phyloP scores from a whole-genome alignment of 1,140 invertebrate species.

The Anoplophora glabripennis region DNA sequence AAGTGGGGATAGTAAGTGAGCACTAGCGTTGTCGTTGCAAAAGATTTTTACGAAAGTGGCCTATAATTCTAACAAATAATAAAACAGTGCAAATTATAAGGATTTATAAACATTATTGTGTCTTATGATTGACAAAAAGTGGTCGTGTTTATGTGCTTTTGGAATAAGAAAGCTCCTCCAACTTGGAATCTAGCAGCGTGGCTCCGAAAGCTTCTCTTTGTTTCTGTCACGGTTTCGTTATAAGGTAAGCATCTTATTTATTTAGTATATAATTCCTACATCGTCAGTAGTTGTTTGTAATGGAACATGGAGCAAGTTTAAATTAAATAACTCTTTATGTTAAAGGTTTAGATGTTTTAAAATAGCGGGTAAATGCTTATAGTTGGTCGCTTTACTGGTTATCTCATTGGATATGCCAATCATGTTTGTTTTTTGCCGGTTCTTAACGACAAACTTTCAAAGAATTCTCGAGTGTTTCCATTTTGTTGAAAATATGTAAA shows the following conservation, averaged over 20 bases:
- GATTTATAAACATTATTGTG: conserved; percentile 8
- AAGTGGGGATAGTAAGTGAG: conserved; percentile 44
- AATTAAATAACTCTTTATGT: too few relatives aligned
- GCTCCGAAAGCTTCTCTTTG: conserved; percentile 45
- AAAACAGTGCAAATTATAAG: conserved; percentile 12
- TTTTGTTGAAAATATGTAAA: too few relatives aligned
- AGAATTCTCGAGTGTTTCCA: too few relatives aligned
- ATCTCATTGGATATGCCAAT: too few relatives aligned
- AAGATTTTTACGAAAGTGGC: conserved; percentile 38
- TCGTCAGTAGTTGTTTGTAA: too few relatives aligned
- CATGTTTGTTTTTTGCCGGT: too few relatives aligned
- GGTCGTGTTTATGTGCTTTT: conserved; percentile 39
- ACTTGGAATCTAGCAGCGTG: conserved; percentile 46
- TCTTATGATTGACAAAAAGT: conserved; percentile 27
- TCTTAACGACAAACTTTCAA: too few relatives aligned
- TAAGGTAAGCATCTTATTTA: conserved; percentile 38
- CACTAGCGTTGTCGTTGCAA: conserved; percentile 32
- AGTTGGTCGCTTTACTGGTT: too few relatives aligned
- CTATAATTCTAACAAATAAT: conserved; percentile 31
- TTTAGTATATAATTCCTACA: too few relatives aligned
- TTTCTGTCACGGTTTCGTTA: conserved; percentile 40
- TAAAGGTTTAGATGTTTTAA: too few relatives aligned
- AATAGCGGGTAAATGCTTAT: too few relatives aligned
- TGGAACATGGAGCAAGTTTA: too few relatives aligned
- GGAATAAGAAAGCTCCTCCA: conserved; percentile 32